phyloP scores from a whole-genome alignment of 2,888 invertebrate genomes.

The Atrina japonica region DNA sequence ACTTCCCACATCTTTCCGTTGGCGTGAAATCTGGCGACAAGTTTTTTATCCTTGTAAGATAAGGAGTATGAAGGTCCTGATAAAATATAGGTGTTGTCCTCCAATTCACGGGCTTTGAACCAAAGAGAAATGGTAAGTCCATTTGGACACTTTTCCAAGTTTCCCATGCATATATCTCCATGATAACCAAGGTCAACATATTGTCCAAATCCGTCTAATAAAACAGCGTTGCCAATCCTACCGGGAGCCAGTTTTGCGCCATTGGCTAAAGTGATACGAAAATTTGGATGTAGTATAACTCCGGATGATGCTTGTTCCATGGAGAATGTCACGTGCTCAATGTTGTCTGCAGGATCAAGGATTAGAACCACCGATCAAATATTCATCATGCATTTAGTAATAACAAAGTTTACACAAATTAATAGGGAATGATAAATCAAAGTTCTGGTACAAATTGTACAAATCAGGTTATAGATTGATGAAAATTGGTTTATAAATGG shows the following conservation, averaged over 20 bases:
- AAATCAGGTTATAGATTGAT: no score
- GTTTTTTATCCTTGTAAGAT: conserved; percentile 68
- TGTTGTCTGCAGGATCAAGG: conserved; percentile 67
- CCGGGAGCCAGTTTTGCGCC: conserved; percentile 71
- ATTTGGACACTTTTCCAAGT: conserved; percentile 68
- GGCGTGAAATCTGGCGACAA: conserved; percentile 67
- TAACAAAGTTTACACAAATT: background rate
- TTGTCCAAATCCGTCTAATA: conserved; percentile 67
- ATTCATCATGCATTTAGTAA: conserved; percentile 12
- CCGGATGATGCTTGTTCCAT: conserved; percentile 72
- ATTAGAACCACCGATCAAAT: conserved; percentile 36
- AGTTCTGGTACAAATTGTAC: no score
- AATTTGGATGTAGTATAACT: conserved; percentile 70
- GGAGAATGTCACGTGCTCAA: conserved; percentile 75
- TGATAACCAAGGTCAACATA: conserved; percentile 72
- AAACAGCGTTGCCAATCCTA: conserved; percentile 70
- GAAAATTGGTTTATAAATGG: no score
- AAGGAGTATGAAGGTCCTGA: conserved; percentile 74
- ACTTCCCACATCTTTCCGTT: conserved; percentile 69
- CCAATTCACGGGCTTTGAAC: conserved; percentile 64
- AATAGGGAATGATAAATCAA: no score
- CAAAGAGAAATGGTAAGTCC: conserved; percentile 71
- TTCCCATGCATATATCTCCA: conserved; percentile 69
- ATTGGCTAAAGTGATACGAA: conserved; percentile 70
- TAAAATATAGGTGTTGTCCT: conserved; percentile 70